A percentile compares a stretch with the other conserved stretches of the same genome.
phyloP scores from a whole-genome alignment of 2,797 vertebrate species.

The Furcifer pardalis region DNA sequence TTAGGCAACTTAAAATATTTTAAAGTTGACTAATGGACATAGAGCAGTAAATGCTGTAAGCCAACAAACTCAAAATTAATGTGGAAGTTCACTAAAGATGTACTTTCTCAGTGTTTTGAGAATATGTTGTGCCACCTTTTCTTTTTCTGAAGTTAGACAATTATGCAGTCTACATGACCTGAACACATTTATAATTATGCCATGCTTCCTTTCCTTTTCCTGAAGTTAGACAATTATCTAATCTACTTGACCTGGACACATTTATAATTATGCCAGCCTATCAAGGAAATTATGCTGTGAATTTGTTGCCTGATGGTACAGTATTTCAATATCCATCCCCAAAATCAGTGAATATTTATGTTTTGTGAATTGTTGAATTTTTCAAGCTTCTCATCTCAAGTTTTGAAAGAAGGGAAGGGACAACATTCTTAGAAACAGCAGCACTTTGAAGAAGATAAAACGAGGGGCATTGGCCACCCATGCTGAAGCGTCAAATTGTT shows the following conservation, averaged over 20 bases:
- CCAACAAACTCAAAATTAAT: neutral
- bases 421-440: neutral
- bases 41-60: neutral
- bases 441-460: neutral
- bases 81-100: neutral
- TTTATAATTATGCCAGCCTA: neutral
- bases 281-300: neutral
- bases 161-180: neutral
- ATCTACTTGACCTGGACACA: neutral
- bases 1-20: neutral
- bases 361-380: neutral
- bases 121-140: neutral
- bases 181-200: too few species aligned
- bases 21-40: constrained; percentile 3
- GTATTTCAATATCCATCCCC: neutral
- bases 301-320: neutral
- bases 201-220: neutral
- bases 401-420: neutral
- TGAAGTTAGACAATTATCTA: neutral
- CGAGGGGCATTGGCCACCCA: neutral
- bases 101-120: neutral
- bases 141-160: neutral
- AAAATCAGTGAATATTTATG: neutral
- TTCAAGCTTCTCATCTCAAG: neutral
- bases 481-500: neutral